A percentile compares a stretch with the other conserved stretches of the same genome.
phyloP scores from a whole-genome alignment of 35 echinoderm and acorn worm genomes.

The Amphiura filiformis region DNA sequence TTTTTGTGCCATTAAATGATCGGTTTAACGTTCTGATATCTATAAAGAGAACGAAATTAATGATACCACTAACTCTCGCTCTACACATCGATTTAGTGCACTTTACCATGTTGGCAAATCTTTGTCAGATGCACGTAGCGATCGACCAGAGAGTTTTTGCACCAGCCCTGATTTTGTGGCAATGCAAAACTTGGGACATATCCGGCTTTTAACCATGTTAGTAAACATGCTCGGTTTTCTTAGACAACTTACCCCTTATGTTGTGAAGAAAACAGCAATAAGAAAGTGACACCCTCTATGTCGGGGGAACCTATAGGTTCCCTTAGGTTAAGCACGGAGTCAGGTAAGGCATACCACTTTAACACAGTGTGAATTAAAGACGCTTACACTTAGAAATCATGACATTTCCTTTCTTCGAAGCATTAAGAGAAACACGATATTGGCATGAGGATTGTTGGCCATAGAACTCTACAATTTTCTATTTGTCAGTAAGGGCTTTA shows the following conservation, averaged over 20 bases:
- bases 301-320: constrained; percentile 9
- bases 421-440: constrained; percentile 10
- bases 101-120: neutral
- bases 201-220: constrained; percentile 11
- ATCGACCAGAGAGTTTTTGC: neutral
- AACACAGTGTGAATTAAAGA: neutral
- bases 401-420: neutral
- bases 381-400: neutral
- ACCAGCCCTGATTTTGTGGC: neutral
- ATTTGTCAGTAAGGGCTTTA: too few species aligned
- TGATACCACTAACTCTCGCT: too few species aligned
- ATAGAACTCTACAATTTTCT: too few species aligned
- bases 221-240: neutral
- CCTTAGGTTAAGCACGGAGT: constrained; percentile 1
- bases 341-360: neutral
- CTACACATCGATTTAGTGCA: neutral
- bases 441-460: neutral
- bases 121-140: neutral
- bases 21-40: neutral
- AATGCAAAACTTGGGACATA: neutral
- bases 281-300: constrained; percentile 8
- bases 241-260: neutral
- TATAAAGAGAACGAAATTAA: too few species aligned
- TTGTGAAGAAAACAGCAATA: neutral
- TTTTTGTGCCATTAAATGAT: neutral